Evolutionary conservation across 2,113 vertebrate genomes (phyloP).

Genomic region (Gymnarchus niloticus): DNA sequence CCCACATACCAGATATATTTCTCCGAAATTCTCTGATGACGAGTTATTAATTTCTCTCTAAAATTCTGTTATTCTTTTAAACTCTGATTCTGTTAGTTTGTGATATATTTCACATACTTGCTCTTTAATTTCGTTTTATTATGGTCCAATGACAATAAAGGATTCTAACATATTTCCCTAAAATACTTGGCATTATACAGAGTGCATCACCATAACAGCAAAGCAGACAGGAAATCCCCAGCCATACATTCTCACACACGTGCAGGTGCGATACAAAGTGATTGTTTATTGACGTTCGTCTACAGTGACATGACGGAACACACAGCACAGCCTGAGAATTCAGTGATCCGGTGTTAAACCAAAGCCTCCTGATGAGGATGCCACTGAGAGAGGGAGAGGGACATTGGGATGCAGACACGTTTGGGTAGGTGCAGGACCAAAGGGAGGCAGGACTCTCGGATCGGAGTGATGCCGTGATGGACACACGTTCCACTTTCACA

Average conservation of each 20-base stretch:
- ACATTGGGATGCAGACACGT: not conserved
- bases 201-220: not conserved
- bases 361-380: not conserved
- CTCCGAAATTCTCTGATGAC: too few species aligned
- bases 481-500: not conserved
- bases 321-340: constrained; percentile 75
- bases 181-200: not conserved
- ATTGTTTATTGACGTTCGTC: constrained; percentile 84
- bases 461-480: too few species aligned
- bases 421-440: not conserved
- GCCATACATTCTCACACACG: not conserved
- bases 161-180: too few species aligned
- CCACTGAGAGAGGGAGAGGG: not conserved
- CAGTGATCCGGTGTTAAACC: constrained; percentile 46
- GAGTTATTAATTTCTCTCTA: too few species aligned
- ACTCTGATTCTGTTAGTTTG: too few species aligned
- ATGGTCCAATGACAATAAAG: too few species aligned
- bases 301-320: constrained; percentile 69
- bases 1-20: too few species aligned
- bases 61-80: too few species aligned
- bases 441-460: too few species aligned
- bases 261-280: constrained; percentile 68
- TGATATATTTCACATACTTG: too few species aligned
- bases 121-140: too few species aligned
- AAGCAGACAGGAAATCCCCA: not conserved